A percentile compares a stretch with the other conserved stretches of the same genome.
phyloP scores from a whole-genome alignment of 2,888 invertebrate genomes.

The Dichetophora obliterata region DNA sequence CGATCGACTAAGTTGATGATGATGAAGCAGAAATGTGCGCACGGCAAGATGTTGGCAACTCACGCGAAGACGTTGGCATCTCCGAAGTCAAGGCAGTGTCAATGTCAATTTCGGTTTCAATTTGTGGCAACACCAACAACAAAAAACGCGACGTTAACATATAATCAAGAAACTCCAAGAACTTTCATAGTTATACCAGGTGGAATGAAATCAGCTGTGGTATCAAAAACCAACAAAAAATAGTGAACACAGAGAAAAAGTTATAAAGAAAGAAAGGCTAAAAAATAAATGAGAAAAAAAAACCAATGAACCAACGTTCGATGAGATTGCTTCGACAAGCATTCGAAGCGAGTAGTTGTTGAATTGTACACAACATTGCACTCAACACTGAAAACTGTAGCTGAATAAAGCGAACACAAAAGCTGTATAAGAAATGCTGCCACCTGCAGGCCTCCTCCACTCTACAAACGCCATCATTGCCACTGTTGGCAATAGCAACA shows the following conservation, averaged over 20 bases:
- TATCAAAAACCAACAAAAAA: conserved; percentile 28
- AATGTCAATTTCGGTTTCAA: conserved; percentile 51
- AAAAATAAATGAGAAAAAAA: background rate
- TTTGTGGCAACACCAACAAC: conserved; percentile 38
- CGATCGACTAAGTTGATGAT: background rate
- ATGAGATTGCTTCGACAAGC: background rate
- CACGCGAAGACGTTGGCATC: background rate
- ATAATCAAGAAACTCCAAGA: conserved; percentile 19
- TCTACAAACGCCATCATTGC: background rate
- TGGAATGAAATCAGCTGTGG: conserved; percentile 18
- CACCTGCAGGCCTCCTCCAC: background rate
- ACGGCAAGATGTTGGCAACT: background rate
- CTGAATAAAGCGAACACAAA: background rate
- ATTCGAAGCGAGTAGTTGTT: conserved; percentile 48
- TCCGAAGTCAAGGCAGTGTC: conserved; percentile 48
- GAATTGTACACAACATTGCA: conserved; percentile 57
- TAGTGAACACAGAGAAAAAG: conserved; percentile 24
- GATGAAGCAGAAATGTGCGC: background rate
- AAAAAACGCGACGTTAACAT: conserved; percentile 25
- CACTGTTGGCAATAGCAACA: background rate
- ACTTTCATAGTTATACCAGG: conserved; percentile 26
- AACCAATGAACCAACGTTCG: background rate
- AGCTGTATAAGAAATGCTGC: background rate
- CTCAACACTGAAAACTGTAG: conserved; percentile 44
- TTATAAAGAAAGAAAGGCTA: background rate